Base-by-base conservation (phyloP, 2,888 invertebrate species). In the Acrobasis consociella region DNA sequence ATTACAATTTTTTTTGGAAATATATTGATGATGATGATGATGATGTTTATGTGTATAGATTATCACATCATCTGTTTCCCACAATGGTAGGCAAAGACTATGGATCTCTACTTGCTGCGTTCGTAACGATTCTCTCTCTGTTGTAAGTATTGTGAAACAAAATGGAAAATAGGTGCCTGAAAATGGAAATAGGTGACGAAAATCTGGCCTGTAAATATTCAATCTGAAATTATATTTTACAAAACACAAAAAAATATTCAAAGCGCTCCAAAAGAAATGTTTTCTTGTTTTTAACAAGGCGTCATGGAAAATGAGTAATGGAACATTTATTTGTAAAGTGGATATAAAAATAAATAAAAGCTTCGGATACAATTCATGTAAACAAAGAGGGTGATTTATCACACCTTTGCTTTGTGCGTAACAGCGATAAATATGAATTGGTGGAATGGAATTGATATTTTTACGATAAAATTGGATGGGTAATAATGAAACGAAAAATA, bases 221-320 rank as follows among this genome's bases (percentile, higher is more conserved):
- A 53, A 53, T 53, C 53, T 13, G 31, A 37, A 37, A 53, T 7
- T 37, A 37, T 37, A 53, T n/a, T 37, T n/a, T 53, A 51, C 17
- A 51, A 51, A 16, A 16, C n/a, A 13, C 46, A 46, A 13, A 46
- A 3, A 46, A 46, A 13, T 31, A 31, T 11, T 31, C 53, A 22
- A 52, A 17, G 13, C 13, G 9, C n/a, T 5, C 1, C 31, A 53
- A 31, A 53, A 37, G 7, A 53, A 53, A 53, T 37, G 5, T 46
- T 46, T 46, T n/a, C 11, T n/a, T 46, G 46, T 11, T 46, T n/a
- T 46, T 46, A 13, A 46, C 46, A 46, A 46, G 13, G n/a, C 46
- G 46, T 13, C 46, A n/a, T 13, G 46, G 1, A 46, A 46, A 46
- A 46, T 46, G 46, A 46, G 46, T 13, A n/a, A n/a, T 46, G 5